phyloP scores from a whole-genome alignment of 2,797 vertebrate genomes.

The Cetoscarus ocellatus region DNA sequence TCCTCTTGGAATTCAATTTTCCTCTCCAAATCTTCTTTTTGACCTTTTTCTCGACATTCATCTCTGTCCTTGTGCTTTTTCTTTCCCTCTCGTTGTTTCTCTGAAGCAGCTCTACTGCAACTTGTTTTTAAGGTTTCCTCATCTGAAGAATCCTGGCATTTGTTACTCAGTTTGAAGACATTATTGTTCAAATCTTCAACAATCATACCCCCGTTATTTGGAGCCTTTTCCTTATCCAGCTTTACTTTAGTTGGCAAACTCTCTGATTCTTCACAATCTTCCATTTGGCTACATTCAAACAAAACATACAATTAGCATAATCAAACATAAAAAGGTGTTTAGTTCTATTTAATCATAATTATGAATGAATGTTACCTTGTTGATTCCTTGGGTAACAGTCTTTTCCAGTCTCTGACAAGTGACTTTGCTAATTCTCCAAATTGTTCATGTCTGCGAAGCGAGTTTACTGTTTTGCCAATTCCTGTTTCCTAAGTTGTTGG shows the following conservation, averaged over 20 bases:
- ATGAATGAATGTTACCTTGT: constrained; percentile 69
- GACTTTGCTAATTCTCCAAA: constrained; percentile 87
- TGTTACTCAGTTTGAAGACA: constrained; percentile 25
- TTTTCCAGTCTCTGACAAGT: constrained; percentile 86
- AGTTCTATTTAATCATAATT: not conserved
- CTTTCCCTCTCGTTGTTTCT: constrained; percentile 19
- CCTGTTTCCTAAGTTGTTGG: constrained; percentile 85
- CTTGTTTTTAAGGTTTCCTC: constrained; percentile 20
- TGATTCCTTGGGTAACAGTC: constrained; percentile 80
- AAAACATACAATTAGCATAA: constrained; percentile 6
- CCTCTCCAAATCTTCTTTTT: constrained; percentile 13
- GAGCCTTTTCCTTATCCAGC: constrained; percentile 22
- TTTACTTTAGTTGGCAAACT: constrained; percentile 42
- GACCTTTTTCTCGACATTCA: constrained; percentile 12
- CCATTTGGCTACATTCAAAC: constrained; percentile 48
- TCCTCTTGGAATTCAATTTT: constrained; percentile 29
- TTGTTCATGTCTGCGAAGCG: constrained; percentile 84
- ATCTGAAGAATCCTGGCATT: constrained; percentile 42
- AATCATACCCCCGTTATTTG: constrained; percentile 26
- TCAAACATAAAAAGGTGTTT: not conserved
- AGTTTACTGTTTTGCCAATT: constrained; percentile 88
- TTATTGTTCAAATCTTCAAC: constrained; percentile 57
- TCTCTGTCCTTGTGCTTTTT: constrained; percentile 15
- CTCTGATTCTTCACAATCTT: constrained; percentile 37
- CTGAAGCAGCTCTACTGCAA: constrained; percentile 16